Conservation (phyloP, 2,113 vertebrate species). For the Cyprinodon tularosa region DNA sequence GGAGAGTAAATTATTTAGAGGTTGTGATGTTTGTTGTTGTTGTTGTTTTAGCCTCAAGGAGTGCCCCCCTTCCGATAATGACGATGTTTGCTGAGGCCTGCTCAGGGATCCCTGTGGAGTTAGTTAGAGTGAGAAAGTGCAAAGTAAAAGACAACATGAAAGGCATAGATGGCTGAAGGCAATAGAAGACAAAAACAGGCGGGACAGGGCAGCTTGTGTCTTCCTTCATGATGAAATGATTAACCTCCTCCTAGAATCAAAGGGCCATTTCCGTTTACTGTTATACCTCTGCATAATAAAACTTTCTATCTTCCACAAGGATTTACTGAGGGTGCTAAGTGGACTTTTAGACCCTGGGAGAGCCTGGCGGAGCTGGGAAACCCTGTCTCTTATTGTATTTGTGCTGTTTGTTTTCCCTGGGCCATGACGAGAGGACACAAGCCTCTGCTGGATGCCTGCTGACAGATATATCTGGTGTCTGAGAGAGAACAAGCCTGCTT, state of each 20-base stretch:
- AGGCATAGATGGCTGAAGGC: not conserved
- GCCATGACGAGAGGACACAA: constrained; percentile 7
- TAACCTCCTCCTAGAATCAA: constrained; percentile 17
- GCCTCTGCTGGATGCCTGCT: not conserved
- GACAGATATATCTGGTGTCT: constrained; percentile 8
- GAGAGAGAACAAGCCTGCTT: constrained; percentile 31
- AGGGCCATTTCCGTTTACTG: constrained; percentile 17
- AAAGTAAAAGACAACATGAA: constrained; percentile 12
- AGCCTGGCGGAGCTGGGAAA: constrained; percentile 11
- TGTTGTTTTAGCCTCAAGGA: constrained; percentile 60
- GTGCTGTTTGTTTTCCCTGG: constrained; percentile 29
- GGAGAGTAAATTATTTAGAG: constrained; percentile 51
- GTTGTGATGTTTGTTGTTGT: constrained; percentile 54
- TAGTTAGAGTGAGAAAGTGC: constrained; percentile 12
- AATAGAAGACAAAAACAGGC: not conserved
- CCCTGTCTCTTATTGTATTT: constrained; percentile 18
- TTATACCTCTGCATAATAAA: constrained; percentile 33
- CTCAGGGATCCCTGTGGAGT: constrained; percentile 17
- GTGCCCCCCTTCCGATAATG: constrained; percentile 25
- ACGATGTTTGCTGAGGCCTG: constrained; percentile 44
- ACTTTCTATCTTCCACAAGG: not conserved
- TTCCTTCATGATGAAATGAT: not conserved
- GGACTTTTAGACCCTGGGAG: constrained; percentile 53
- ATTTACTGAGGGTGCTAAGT: constrained; percentile 5
- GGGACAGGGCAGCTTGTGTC: not conserved